Evolutionary conservation across 2,888 invertebrate genomes (phyloP), one percentile per base, ranked within the genome.

Genomic region (Mythimna albipuncta): DNA sequence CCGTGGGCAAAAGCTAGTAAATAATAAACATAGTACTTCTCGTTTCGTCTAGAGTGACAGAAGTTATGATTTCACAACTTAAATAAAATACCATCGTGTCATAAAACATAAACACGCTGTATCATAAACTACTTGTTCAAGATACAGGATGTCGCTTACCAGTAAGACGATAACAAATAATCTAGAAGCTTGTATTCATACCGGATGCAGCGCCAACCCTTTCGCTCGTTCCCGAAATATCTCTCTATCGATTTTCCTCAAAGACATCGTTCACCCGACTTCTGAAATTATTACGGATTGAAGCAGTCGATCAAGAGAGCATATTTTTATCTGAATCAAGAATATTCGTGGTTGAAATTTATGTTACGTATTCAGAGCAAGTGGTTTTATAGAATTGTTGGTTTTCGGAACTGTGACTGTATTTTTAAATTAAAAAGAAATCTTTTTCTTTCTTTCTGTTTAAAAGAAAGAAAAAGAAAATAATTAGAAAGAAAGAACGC

Each of bases 171-270:
- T 67, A 67, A 63, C 9, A 57, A 59, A 35, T 57, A 64, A 64
- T 10, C 72, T 35, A 21, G 64, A 62, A 74, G 16, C 41, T 19
- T 58, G 57, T 61, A 67, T 62, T 65, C 67, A 32, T 44, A 77
- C 58, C 69, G 77, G 58, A 68, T 84, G 63, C 69, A 70, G 1
- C 16, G 4, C 32, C 58, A 58, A 67, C 84, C 64, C 54, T 68
- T 54, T 67, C 26, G 16, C 54, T 38, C 54, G 38, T 44, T 68
- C 67, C 67, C 21, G 21, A 82, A 78, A 84, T 84, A 83, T 73
- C 75, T 72, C 26, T 19, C 11, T 59, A 82, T 83, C 69, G 82
- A 82, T 83, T 81, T 84, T 63, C 21, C 38, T 55, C 62, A 35
- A 57, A 65, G 21, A 26, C 52, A n/a, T 64, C 35, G 41, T 35